These are phyloP conservation scores for Phragmatobia fuliginosa DNA, from an alignment of 2,888 invertebrate genomes.

Conservation along the genomic window DNA sequence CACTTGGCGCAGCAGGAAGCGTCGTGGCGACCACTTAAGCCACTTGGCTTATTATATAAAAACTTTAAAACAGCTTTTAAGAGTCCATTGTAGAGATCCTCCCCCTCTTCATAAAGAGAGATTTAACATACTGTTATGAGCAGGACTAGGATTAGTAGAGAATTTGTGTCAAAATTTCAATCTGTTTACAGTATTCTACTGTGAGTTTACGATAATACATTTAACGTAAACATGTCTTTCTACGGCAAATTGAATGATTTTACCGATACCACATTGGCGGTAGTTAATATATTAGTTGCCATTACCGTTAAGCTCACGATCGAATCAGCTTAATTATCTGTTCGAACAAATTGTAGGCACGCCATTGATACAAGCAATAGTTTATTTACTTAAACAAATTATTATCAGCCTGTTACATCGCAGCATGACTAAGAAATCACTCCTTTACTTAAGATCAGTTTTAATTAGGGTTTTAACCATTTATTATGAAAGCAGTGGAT, in stretches of 20 bases:
- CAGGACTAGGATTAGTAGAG: too few relatives aligned
- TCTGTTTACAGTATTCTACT: too few relatives aligned
- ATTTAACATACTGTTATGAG: too few relatives aligned
- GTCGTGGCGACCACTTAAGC: too few relatives aligned
- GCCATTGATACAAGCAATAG: conserved; percentile 19
- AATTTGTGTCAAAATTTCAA: too few relatives aligned
- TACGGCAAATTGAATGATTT: conserved; percentile 18
- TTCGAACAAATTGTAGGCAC: conserved; percentile 26
- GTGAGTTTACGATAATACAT: neutral
- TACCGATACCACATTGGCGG: conserved; percentile 12
- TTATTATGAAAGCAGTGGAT: neutral
- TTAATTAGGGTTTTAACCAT: neutral
- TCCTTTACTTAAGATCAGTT: neutral
- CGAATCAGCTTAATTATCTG: conserved; percentile 25
- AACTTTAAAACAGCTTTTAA: too few relatives aligned
- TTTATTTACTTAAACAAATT: conserved; percentile 24
- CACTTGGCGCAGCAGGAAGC: too few relatives aligned
- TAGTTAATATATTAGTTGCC: conserved; percentile 20
- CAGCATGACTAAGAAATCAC: neutral
- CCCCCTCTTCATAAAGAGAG: too few relatives aligned
- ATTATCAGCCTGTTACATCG: conserved; percentile 5
- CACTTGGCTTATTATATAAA: too few relatives aligned
- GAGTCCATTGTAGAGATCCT: too few relatives aligned
- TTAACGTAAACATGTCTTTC: conserved; percentile 1
- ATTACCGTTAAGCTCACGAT: conserved; percentile 24